A percentile compares a stretch with the other conserved stretches of the same genome.
Conservation (phyloP, 1,140 invertebrate genomes). For the Nixonia krombeini region DNA sequence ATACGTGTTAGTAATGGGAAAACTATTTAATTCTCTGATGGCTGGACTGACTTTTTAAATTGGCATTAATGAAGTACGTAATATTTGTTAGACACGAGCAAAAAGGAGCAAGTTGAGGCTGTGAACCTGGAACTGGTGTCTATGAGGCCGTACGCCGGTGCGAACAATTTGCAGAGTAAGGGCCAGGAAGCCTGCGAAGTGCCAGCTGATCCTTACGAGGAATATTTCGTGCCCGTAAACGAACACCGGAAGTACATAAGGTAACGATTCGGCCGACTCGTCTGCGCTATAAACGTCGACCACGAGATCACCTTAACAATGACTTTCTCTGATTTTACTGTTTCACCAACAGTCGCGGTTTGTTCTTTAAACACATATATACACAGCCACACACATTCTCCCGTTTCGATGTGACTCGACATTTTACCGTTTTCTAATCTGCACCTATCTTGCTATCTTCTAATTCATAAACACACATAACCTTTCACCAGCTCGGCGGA, state of each 20-base stretch:
- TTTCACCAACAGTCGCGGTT: slow-evolving; percentile 1
- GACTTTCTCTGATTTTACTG: not conserved
- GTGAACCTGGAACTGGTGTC: slow-evolving; percentile 86
- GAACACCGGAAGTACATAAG: slow-evolving; percentile 88
- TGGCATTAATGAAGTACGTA: too few species aligned
- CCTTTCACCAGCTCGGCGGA: slow-evolving; percentile 44
- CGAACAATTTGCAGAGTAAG: slow-evolving; percentile 76
- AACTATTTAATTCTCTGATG: too few species aligned
- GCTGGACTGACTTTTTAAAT: too few species aligned
- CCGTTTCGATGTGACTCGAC: slow-evolving; percentile 10
- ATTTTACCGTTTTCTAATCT: slow-evolving; percentile 12
- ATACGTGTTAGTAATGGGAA: too few species aligned
- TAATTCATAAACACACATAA: slow-evolving; percentile 43
- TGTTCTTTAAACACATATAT: too few species aligned
- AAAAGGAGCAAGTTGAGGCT: slow-evolving; percentile 76
- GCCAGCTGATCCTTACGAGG: slow-evolving; percentile 80
- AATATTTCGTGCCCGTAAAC: slow-evolving; percentile 88
- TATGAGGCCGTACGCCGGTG: slow-evolving; percentile 78
- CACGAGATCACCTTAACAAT: not conserved
- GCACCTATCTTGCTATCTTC: slow-evolving; percentile 20
- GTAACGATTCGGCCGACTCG: slow-evolving; percentile 65
- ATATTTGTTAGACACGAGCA: slow-evolving; percentile 53
- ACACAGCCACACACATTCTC: slow-evolving; percentile 14
- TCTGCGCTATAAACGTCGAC: too few species aligned
- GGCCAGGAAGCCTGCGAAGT: slow-evolving; percentile 79